Base-by-base conservation (phyloP, 2,113 vertebrate species). In the Catharus fuscescens region DNA sequence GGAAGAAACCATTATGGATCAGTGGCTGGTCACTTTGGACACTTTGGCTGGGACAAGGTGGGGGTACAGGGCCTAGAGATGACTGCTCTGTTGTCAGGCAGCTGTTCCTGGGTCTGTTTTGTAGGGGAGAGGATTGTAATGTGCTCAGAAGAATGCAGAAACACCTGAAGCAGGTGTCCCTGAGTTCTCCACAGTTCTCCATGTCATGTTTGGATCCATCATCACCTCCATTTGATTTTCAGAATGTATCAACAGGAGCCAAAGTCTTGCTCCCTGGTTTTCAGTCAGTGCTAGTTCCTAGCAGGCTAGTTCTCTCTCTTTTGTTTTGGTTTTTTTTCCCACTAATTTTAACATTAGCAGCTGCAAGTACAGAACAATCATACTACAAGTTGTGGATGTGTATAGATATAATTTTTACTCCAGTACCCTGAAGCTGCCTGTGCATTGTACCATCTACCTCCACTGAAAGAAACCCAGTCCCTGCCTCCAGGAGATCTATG, bases 391-490 rank as follows among this genome's bases (percentile, higher is more conserved):
- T 50, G 17, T 71, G 3, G 10, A 2, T 29, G 2, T 66, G 6
- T 32, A 19, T 17, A 65, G 15, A 14, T 12, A 8, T 2, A 66
- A 24, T 10, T 80, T 61, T 61, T 61, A 34, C 42, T 61, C 72
- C 59, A 38, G 29, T 28, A 45, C 15, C 18, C 66, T 8, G 3
- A 87, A 92, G 14, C 50, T 87, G 23, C 47, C 21, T 50, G 26
- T 2, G 1, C 5, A 4, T 16, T 82, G 54, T 1, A 3, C 16
- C 24, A n/a, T 50, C 29, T 5, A 19, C 40, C 18, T 71, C 36
- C 62, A 52, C 16, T 47, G 32, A 50, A 45, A 56, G 24, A 86
- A 79, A 70, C 31, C 25, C n/a, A 11, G 14, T 25, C 45, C 52
- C 34, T 74, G 38, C 38, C 44, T 70, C 24, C 13, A 23, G 34